Percentiles rank a stretch among this genome's conserved stretches.
Evolutionary conservation across 2,888 invertebrate species (phyloP).

Genomic region (Oxytorus armatus): DNA sequence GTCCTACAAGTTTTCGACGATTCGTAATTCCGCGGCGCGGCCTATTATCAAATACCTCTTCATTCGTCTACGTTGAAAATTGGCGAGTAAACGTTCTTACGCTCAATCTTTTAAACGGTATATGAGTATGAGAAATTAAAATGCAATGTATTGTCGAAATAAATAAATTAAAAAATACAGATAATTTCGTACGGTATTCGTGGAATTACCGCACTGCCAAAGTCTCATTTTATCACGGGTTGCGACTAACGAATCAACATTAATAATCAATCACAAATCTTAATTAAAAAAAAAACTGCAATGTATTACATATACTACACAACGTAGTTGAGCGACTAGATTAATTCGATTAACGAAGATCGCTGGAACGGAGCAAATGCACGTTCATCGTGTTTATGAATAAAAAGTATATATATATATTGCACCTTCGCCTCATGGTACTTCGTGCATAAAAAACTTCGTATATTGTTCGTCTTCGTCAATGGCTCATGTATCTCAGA

Average conservation of each 20-base stretch:
- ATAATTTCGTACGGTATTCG: conserved; percentile 28
- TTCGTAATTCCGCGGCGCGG: conserved; percentile 28
- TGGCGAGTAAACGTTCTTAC: conserved; percentile 37
- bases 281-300: conserved; percentile 45
- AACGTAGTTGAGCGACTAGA: conserved; percentile 67
- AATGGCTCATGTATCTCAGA: conserved; percentile 11
- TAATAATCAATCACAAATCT: conserved; percentile 12
- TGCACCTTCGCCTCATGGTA: conserved; percentile 31
- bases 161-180: conserved; percentile 56
- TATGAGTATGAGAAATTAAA: conserved; percentile 50
- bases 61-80: conserved; percentile 36
- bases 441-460: conserved; percentile 25
- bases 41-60: conserved; percentile 27
- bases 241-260: conserved; percentile 25
- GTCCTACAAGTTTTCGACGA: conserved; percentile 26
- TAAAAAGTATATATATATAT: conserved; percentile 31
- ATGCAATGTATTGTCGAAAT: conserved; percentile 61
- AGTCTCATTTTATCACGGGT: background rate
- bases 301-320: conserved; percentile 41
- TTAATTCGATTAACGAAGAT: conserved; percentile 63
- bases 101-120: conserved; percentile 14
- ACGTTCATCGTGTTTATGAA: conserved; percentile 38
- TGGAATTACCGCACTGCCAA: background rate
- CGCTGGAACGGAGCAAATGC: conserved; percentile 42
- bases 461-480: conserved; percentile 8